phyloP scores from a whole-genome alignment of 1,140 invertebrate species.

The Drosophila quadrilineata region DNA sequence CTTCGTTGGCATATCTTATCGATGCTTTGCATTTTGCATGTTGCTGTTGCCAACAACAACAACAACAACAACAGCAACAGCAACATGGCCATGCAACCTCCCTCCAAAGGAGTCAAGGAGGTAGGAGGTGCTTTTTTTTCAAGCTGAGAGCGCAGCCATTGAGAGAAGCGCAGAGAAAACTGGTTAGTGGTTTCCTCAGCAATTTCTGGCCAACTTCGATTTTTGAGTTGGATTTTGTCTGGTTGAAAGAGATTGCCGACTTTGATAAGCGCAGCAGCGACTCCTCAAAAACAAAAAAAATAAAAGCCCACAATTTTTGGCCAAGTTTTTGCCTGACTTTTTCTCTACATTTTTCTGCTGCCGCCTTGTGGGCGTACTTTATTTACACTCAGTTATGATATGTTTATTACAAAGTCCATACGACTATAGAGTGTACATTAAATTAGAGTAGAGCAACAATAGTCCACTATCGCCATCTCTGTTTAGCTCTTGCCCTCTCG shows the following conservation, averaged over 20 bases:
- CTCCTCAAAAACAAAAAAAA: constrained; percentile 6
- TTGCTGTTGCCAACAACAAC: constrained; percentile 62
- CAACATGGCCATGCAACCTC: constrained; percentile 37
- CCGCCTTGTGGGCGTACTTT: constrained; percentile 46
- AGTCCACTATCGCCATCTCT: background rate
- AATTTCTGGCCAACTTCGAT: constrained; percentile 7
- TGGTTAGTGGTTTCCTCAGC: constrained; percentile 53
- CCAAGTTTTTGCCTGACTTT: background rate
- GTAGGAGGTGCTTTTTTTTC: too few relatives aligned
- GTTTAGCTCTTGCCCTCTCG: background rate
- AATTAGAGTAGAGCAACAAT: too few relatives aligned
- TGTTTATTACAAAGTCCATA: constrained; percentile 52
- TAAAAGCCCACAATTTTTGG: too few relatives aligned
- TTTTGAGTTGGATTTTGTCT: constrained; percentile 34
- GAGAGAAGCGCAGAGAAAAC: too few relatives aligned
- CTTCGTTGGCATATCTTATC: constrained; percentile 54
- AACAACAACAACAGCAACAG: constrained; percentile 53
- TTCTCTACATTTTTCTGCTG: constrained; percentile 5
- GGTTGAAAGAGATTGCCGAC: constrained; percentile 73
- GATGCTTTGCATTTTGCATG: constrained; percentile 80
- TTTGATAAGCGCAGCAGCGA: constrained; percentile 50
- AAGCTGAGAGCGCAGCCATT: constrained; percentile 54
- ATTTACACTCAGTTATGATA: constrained; percentile 47
- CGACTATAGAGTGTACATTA: too few relatives aligned
- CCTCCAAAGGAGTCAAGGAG: background rate